Conservation (phyloP, 2,888 invertebrate species). For the Sminthurinus aureus region DNA sequence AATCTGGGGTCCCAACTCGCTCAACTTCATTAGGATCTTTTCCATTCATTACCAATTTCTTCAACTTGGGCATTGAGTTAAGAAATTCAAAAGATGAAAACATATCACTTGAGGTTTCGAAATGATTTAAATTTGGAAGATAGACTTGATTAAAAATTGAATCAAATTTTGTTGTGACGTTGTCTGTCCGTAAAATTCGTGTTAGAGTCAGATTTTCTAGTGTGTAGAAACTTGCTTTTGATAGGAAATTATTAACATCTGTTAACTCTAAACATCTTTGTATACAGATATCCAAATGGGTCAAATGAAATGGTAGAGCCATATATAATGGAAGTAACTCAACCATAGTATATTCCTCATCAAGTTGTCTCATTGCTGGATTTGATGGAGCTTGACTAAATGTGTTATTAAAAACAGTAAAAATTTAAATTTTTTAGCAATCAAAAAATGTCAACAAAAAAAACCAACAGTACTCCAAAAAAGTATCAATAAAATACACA, state of each 20-base stretch:
- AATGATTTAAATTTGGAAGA: neutral
- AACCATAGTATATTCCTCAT: neutral
- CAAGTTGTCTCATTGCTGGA: neutral
- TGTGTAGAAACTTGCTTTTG: neutral
- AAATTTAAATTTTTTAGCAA: too few species aligned
- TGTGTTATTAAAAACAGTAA: too few species aligned
- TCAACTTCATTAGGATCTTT: neutral
- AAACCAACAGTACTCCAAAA: too few species aligned
- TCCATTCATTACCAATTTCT: slow-evolving; percentile 1
- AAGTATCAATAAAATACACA: neutral
- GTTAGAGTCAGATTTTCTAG: neutral
- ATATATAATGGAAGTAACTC: neutral
- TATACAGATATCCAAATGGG: neutral
- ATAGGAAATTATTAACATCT: neutral
- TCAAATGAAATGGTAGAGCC: neutral
- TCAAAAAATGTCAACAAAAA: too few species aligned
- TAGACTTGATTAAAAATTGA: neutral
- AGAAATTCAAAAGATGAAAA: neutral
- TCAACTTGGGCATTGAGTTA: neutral
- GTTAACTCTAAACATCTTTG: neutral
- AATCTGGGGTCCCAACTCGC: neutral
- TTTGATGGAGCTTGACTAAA: neutral
- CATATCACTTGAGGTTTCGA: neutral
- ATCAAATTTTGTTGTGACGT: too few species aligned
- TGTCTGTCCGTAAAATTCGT: neutral